Percentiles rank a stretch among this genome's conserved stretches.
phyloP scores from a whole-genome alignment of 2,888 invertebrate genomes.

The Chaetogeoica ovagalla region DNA sequence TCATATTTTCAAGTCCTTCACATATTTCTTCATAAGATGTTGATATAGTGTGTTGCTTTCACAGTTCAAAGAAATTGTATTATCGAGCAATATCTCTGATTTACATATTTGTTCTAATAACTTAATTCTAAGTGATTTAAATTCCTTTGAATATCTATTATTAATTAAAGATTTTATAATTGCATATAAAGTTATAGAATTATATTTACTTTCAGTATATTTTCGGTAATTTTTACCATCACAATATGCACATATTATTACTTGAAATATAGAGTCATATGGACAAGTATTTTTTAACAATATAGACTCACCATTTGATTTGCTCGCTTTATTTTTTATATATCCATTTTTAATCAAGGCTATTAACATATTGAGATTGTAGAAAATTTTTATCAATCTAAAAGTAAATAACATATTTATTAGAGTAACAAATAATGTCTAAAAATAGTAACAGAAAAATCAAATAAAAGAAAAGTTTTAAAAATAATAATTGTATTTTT shows the following conservation, averaged over 20 bases:
- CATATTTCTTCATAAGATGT: background rate
- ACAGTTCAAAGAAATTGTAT: background rate
- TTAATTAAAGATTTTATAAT: background rate
- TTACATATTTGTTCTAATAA: background rate
- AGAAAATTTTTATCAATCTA: too few relatives aligned
- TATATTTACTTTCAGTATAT: background rate
- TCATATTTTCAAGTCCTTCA: background rate
- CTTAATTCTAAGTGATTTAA: background rate
- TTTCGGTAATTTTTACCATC: background rate
- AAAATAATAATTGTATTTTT: too few relatives aligned
- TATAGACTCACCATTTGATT: constrained; percentile 3
- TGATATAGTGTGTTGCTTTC: background rate
- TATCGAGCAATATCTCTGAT: background rate
- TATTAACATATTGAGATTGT: too few relatives aligned
- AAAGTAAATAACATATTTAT: too few relatives aligned
- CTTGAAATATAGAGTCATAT: background rate
- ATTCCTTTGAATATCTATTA: background rate
- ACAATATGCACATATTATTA: background rate
- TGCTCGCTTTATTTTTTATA: background rate
- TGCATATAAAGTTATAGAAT: background rate
- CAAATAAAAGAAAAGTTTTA: too few relatives aligned
- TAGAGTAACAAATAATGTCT: too few relatives aligned
- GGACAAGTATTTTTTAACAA: background rate
- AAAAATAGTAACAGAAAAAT: too few relatives aligned
- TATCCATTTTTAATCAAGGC: background rate